Base-by-base conservation (phyloP, 2,888 invertebrate genomes). In the Pheosia tremula region DNA sequence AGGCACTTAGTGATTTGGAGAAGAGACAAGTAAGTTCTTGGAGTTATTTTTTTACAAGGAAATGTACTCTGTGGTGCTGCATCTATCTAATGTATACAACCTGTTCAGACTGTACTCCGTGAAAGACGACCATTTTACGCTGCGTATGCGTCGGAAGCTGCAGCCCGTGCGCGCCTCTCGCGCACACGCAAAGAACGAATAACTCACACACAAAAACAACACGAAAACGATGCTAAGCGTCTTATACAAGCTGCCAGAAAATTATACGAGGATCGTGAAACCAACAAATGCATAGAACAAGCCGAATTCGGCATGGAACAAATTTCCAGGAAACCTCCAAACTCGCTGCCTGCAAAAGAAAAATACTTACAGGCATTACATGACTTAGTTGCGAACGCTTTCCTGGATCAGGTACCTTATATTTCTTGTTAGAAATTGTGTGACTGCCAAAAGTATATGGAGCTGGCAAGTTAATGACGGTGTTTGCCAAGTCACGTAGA, bases 261-360 rank as follows among this genome's bases (percentile, higher is more conserved):
- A 0, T 74, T 84, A 49, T 80, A 78, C 24, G 84, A 88, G 55
- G 80, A 85, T 64, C 82, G 81, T 13, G 88, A 91, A 57, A 90
- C 90, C 0, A 77, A 81, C 4, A 90, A 86, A 70, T 91, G 91
- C 60, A 68, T 93, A 52, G 93, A 93, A 69, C 76, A 82, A 0
- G 90, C 88, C 0, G 88, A 92, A 66, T 93, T 93, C 58, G 93
- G 84, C 4, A 86, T 93, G 84, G 89, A 89, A 68, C 90, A 90
- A 77, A 90, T 93, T 66, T 74, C 85, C 4, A 84, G 86, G 60
- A 90, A 87, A 59, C 85, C 88, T 3, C 66, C 77, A 1, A 83
- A 80, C 53, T 74, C 91, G 59, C 71, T 93, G 50, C 92, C 89
- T 2, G 84, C 77, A 3, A 93, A 91, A 71, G 93, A 93, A 45